Base-by-base conservation (phyloP, 1,140 invertebrate species). In the Euwallacea fornicatus region DNA sequence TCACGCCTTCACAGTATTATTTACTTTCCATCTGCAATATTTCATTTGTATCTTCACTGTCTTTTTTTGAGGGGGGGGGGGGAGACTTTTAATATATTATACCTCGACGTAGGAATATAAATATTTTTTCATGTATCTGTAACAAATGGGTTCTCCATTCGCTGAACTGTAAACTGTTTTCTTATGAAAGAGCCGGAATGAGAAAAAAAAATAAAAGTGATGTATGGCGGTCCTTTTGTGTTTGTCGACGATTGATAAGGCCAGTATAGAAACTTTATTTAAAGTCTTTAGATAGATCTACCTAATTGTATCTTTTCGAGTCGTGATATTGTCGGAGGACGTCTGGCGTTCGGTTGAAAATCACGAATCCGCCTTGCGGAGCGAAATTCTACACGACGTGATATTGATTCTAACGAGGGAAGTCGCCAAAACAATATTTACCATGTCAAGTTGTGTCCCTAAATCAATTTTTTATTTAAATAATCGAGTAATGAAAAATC, bases 91-190 rank as follows among this genome's bases (percentile, higher is more conserved):
- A 56, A 56, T 56, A 56, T 56, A 56, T 56, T 56, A 4, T 33
- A 7, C 54, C 54, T 8, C 16, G 46, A 50, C 46, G 42, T n/a
- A 4, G 21, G 47, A 54, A 65, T 65, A 55, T 54, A 65, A 65
- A 65, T 65, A 41, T 53, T 13, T 11, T 65, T 55, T 53, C 50
- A 4, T 54, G 63, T 65, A 54, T 54, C 44, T n/a, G 21, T 65
- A 13, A 54, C 42, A 54, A 53, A 65, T 65, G 46, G 21, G 42
- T 50, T 46, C 63, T n/a, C 41, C 9, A 55, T 50, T 65, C 46
- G 21, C 43, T 50, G 61, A 63, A 63, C 43, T 63, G 61, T 46
- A 63, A 63, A 46, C 44, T 63, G 43, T 43, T 61, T 61, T 61
- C 59, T 61, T 61, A 61, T 61, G 59, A 61, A 43, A 11, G 11